Evolutionary conservation across 2,888 invertebrate genomes (phyloP).

Genomic region (Lepidochitona cinerea): DNA sequence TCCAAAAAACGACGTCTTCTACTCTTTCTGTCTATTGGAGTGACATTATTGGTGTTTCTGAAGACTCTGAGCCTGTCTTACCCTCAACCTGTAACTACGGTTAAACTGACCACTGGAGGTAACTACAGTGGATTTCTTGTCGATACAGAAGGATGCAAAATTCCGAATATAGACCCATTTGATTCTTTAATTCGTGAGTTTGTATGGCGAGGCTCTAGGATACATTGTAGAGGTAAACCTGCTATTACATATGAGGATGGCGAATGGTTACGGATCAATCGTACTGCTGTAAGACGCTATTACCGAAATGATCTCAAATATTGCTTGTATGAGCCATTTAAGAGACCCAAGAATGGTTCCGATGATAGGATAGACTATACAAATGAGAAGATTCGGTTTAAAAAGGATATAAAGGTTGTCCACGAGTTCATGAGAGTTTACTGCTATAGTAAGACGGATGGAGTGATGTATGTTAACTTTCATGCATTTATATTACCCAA

Average conservation of each 20-base stretch:
- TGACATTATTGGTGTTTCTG: no score
- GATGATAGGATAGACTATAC: slow-evolving; percentile 39
- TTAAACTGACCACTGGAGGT: neutral
- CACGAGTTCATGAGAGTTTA: slow-evolving; percentile 59
- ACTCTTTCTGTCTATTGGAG: no score
- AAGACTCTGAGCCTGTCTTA: no score
- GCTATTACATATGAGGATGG: slow-evolving; percentile 55
- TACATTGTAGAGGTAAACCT: slow-evolving; percentile 41
- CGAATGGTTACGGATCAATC: slow-evolving; percentile 39
- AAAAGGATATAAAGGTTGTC: slow-evolving; percentile 33
- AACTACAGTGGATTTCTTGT: slow-evolving; percentile 44
- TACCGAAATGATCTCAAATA: slow-evolving; percentile 45
- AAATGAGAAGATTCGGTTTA: slow-evolving; percentile 23
- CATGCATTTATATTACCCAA: slow-evolving; percentile 57
- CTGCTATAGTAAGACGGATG: slow-evolving; percentile 49
- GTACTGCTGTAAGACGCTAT: slow-evolving; percentile 35
- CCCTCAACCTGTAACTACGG: neutral
- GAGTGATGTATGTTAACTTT: slow-evolving; percentile 56
- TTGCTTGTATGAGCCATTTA: slow-evolving; percentile 56
- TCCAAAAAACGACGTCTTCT: no score
- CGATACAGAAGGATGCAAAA: slow-evolving; percentile 58
- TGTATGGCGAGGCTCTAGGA: slow-evolving; percentile 35
- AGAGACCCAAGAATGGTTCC: slow-evolving; percentile 33
- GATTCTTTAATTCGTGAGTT: slow-evolving; percentile 44
- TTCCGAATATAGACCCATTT: slow-evolving; percentile 62